These are phyloP conservation scores for Piprites chloris DNA, from an alignment of 2,113 vertebrate species.

Conservation along the genomic window DNA sequence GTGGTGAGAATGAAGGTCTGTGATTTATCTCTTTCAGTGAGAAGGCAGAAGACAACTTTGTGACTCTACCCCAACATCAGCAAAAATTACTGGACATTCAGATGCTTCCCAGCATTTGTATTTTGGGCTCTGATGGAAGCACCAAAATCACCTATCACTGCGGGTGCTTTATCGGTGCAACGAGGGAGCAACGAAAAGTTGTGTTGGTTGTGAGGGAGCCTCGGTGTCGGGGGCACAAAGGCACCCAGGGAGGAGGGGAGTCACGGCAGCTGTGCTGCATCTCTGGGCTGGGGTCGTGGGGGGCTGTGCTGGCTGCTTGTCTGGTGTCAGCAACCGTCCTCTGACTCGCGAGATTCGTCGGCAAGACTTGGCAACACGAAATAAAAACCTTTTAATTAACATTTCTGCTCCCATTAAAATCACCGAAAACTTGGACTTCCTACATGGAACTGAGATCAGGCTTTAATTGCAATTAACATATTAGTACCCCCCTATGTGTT, in stretches of 20 bases:
- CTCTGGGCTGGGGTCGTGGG: not conserved
- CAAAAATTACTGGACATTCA: not conserved
- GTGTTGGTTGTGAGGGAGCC: not conserved
- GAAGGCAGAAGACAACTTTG: not conserved
- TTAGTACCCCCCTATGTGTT: not conserved
- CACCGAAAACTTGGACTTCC: not conserved
- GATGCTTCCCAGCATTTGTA: not conserved
- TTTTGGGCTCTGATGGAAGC: not conserved
- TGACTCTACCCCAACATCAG: not conserved
- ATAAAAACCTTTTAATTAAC: not conserved
- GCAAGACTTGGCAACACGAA: not conserved
- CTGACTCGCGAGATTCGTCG: not conserved
- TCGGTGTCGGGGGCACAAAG: not conserved
- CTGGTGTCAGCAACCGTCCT: not conserved
- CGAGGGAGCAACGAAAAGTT: not conserved
- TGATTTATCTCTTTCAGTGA: not conserved
- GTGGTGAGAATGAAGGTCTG: not conserved
- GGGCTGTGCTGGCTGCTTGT: not conserved
- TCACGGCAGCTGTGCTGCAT: not conserved
- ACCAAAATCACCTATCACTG: not conserved
- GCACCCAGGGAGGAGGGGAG: too few species aligned
- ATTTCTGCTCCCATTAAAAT: not conserved
- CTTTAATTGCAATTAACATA: slow-evolving; percentile 39
- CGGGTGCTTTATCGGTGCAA: not conserved
- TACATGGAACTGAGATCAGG: not conserved